Conservation (phyloP, 2,113 vertebrate genomes). For the Pseudorasbora parva region DNA sequence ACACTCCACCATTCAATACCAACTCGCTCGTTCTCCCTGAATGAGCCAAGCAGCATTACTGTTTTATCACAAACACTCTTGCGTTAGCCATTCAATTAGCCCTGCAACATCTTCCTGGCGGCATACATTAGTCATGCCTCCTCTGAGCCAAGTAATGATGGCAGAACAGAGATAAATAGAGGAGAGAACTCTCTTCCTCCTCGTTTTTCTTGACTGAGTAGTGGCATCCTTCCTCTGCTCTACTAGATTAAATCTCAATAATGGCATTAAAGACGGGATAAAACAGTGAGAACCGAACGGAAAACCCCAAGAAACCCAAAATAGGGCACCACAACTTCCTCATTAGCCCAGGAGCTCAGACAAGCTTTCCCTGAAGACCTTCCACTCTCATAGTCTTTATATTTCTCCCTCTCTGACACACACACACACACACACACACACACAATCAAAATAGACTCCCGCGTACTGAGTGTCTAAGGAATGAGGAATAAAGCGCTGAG, state of each 20-base stretch:
- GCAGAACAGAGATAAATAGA: background rate
- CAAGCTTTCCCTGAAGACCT: constrained; percentile 27
- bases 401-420: background rate
- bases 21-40: constrained; percentile 12
- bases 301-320: constrained; percentile 36
- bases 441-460: constrained; percentile 4
- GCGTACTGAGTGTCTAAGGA: constrained; percentile 16
- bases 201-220: constrained; percentile 15
- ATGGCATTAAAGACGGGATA: constrained; percentile 9
- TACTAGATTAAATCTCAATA: constrained; percentile 29
- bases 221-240: constrained; percentile 9
- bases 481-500: constrained; percentile 20
- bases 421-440: background rate
- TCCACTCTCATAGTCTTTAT: background rate
- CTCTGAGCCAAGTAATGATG: constrained; percentile 30
- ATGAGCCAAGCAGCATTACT: constrained; percentile 29
- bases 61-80: constrained; percentile 41
- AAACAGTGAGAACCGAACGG: background rate
- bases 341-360: constrained; percentile 41
- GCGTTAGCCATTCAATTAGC: constrained; percentile 34
- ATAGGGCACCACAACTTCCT: constrained; percentile 40
- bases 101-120: constrained; percentile 34
- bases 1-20: constrained; percentile 35
- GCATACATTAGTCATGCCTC: constrained; percentile 31
- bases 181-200: background rate